phyloP scores from a whole-genome alignment of 2,888 invertebrate genomes.

The Machimus atricapillus region DNA sequence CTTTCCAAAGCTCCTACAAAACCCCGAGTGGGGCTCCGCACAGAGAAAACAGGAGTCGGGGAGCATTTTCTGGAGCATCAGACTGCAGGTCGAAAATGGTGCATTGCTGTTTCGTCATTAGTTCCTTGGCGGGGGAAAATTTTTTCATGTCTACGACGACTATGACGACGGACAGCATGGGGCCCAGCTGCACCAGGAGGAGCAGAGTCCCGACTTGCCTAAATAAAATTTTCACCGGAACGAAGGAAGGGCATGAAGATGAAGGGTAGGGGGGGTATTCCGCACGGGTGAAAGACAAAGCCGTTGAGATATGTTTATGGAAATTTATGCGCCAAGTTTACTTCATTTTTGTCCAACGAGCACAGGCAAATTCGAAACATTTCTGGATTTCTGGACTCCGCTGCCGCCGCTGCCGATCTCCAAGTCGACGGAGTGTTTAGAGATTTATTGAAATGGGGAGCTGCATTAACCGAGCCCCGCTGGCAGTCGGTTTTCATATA shows the following conservation, averaged over 20 bases:
- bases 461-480: neutral
- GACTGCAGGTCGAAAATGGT: slow-evolving; percentile 34
- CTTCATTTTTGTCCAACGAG: slow-evolving; percentile 5
- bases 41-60: neutral
- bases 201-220: neutral
- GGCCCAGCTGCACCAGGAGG: neutral
- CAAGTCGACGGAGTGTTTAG: neutral
- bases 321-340: slow-evolving; percentile 31
- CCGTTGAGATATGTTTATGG: slow-evolving; percentile 1
- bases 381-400: neutral
- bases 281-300: neutral
- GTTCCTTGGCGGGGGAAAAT: neutral
- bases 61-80: slow-evolving; percentile 10
- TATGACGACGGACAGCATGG: neutral
- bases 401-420: neutral
- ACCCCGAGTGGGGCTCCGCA: neutral
- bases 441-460: neutral
- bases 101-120: slow-evolving; percentile 35
- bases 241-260: neutral
- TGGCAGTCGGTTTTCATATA: neutral
- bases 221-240: neutral
- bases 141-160: neutral
- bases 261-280: neutral
- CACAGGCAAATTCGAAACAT: slow-evolving; percentile 3
- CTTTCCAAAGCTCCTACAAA: slow-evolving; percentile 11